Conservation (phyloP, 1,140 invertebrate species). For the Batillaria attramentaria region DNA sequence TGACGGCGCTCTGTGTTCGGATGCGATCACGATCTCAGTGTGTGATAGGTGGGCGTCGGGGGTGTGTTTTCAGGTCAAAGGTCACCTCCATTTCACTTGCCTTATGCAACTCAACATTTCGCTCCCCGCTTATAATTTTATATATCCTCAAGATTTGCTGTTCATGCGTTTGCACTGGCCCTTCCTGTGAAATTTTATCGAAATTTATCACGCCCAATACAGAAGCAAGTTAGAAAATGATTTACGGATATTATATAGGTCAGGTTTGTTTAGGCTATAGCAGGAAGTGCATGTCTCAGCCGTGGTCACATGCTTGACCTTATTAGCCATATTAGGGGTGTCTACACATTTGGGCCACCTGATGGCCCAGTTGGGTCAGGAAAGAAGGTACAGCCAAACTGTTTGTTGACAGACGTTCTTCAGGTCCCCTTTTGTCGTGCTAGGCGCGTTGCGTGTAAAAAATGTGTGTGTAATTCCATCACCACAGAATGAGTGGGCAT, state of each 20-base stretch:
- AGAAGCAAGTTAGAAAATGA: no score
- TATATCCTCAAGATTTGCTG: not conserved
- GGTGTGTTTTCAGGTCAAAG: conserved; percentile 18
- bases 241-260: conserved; percentile 2
- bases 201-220: no score
- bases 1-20: not conserved
- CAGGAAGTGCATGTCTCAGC: conserved; percentile 21
- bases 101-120: conserved; percentile 1
- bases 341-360: conserved; percentile 5
- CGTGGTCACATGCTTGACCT: conserved; percentile 19
- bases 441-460: no score
- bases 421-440: no score
- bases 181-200: no score
- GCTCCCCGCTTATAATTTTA: not conserved
- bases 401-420: no score
- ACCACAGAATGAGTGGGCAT: no score
- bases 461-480: no score
- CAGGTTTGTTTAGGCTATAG: conserved; percentile 5
- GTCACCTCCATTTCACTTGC: not conserved
- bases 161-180: no score
- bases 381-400: no score
- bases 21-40: not conserved
- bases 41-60: conserved; percentile 11
- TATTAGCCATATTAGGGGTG: conserved; percentile 24
- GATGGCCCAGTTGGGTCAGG: not conserved